Conservation (phyloP, 2,888 invertebrate species). For the Papilio demoleus region DNA sequence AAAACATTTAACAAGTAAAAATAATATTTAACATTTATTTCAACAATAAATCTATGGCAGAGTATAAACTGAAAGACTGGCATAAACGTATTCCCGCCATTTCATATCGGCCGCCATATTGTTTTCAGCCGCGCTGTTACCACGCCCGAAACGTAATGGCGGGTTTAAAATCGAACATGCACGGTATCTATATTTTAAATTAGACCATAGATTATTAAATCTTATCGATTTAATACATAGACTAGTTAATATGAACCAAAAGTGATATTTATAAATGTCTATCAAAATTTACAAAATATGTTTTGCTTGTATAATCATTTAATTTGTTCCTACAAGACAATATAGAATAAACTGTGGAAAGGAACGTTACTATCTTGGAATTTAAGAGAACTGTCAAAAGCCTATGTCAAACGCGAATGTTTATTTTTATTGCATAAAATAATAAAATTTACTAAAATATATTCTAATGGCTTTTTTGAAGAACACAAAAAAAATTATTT, state of each 20-base stretch:
- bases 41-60: neutral
- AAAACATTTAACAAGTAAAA: neutral
- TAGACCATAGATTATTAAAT: constrained; percentile 9
- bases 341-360: neutral
- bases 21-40: constrained; percentile 7
- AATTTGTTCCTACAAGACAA: too few relatives aligned
- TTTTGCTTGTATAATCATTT: too few relatives aligned
- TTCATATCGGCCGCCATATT: constrained; percentile 32
- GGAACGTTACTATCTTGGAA: constrained; percentile 33
- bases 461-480: constrained; percentile 55
- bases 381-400: constrained; percentile 49
- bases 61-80: neutral
- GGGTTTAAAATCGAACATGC: constrained; percentile 2
- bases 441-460: constrained; percentile 47
- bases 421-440: constrained; percentile 64
- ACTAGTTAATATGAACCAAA: too few relatives aligned
- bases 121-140: constrained; percentile 36
- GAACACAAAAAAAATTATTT: constrained; percentile 2
- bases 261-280: too few relatives aligned
- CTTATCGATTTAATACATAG: neutral
- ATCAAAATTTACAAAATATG: too few relatives aligned
- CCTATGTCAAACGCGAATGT: too few relatives aligned
- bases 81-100: neutral
- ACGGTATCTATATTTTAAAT: neutral
- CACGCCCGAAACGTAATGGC: constrained; percentile 35